These are phyloP conservation scores for Rhaphigaster nebulosa DNA, from an alignment of 2,888 invertebrate species.

Conservation along the genomic window DNA sequence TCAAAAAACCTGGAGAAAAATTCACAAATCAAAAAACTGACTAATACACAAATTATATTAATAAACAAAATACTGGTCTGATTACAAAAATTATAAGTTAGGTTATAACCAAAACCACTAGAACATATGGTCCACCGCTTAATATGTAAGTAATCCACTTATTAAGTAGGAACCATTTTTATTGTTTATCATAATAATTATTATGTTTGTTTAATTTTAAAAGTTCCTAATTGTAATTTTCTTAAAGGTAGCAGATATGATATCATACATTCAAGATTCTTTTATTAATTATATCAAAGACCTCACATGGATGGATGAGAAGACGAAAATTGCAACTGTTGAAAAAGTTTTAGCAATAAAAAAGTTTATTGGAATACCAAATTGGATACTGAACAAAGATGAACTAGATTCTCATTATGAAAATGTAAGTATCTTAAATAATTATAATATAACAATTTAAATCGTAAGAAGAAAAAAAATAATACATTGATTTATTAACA, in stretches of 20 bases:
- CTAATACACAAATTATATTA: no score
- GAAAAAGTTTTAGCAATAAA: slow-evolving; percentile 79
- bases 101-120: no score
- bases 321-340: slow-evolving; percentile 78
- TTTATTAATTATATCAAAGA: slow-evolving; percentile 79
- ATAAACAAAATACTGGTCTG: no score
- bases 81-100: no score
- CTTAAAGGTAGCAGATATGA: slow-evolving; percentile 79
- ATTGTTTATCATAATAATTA: not conserved
- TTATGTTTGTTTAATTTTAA: not conserved
- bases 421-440: slow-evolving; percentile 72
- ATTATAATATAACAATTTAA: not conserved
- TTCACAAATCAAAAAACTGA: no score
- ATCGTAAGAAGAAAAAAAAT: not conserved
- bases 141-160: no score
- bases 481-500: no score
- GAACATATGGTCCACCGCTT: no score
- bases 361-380: slow-evolving; percentile 85
- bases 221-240: not conserved
- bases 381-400: slow-evolving; percentile 78
- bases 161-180: no score
- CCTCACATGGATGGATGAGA: slow-evolving; percentile 85
- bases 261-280: slow-evolving; percentile 80
- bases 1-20: no score
- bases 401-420: slow-evolving; percentile 80